Evolutionary conservation across 2,888 invertebrate species (phyloP).

Genomic region (Volucella bombylans): DNA sequence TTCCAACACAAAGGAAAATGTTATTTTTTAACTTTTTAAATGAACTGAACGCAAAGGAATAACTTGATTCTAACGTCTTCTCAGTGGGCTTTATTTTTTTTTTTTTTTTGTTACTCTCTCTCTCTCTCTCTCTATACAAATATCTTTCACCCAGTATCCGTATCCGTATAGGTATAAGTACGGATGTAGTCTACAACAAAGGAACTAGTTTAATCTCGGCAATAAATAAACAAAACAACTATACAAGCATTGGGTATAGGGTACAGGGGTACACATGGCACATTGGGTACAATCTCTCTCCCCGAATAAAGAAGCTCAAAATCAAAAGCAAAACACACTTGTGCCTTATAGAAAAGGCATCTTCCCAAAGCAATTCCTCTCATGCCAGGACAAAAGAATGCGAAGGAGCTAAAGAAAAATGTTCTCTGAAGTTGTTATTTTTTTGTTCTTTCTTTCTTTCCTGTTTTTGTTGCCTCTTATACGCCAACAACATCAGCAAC

Average conservation of each 20-base stretch:
- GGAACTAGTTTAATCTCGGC: conserved; percentile 58
- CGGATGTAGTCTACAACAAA: conserved; percentile 49
- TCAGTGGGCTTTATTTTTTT: too few species aligned
- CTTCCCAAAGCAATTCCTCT: conserved; percentile 39
- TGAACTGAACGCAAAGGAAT: conserved; percentile 45
- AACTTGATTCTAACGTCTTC: conserved; percentile 44
- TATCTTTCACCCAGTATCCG: neutral
- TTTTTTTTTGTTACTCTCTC: neutral
- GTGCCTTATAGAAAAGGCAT: conserved; percentile 18
- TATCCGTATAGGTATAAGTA: too few species aligned
- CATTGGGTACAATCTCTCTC: conserved; percentile 24
- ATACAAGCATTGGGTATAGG: neutral
- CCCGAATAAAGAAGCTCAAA: conserved; percentile 36
- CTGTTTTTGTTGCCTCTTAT: neutral
- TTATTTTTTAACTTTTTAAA: conserved; percentile 39
- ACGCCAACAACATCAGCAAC: neutral
- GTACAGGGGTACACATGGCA: too few species aligned
- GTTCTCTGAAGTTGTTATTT: conserved; percentile 10
- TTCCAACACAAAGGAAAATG: conserved; percentile 17
- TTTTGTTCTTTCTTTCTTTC: neutral
- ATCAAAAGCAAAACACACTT: conserved; percentile 3
- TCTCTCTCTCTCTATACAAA: neutral
- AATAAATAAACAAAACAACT: conserved; percentile 65
- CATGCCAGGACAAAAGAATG: conserved; percentile 43
- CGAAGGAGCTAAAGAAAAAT: conserved; percentile 50